Conservation (phyloP, 2,888 invertebrate species). For the Plebejus melissa region DNA sequence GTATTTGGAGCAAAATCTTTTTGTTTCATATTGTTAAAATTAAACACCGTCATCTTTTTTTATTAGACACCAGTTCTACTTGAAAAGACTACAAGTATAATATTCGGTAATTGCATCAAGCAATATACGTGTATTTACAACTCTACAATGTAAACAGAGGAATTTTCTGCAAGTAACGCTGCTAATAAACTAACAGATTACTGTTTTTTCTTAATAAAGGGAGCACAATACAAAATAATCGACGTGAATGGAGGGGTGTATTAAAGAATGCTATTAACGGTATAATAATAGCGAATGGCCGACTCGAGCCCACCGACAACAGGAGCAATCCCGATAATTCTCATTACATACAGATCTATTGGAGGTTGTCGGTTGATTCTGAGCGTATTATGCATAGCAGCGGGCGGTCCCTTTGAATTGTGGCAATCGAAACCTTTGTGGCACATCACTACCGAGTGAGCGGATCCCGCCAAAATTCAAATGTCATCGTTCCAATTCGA, state of each 20-base stretch:
- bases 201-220: constrained; percentile 66
- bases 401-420: constrained; percentile 74
- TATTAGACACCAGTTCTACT: not conserved
- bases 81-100: not conserved
- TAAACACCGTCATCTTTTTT: not conserved
- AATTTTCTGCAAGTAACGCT: constrained; percentile 67
- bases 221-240: constrained; percentile 68
- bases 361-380: constrained; percentile 66
- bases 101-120: not conserved
- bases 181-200: constrained; percentile 72
- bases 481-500: constrained; percentile 83
- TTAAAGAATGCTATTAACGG: constrained; percentile 67
- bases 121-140: constrained; percentile 1
- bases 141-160: constrained; percentile 36
- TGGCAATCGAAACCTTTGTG: constrained; percentile 67
- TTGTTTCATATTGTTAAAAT: not conserved
- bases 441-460: constrained; percentile 65
- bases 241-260: constrained; percentile 64
- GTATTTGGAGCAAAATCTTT: not conserved
- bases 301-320: constrained; percentile 63
- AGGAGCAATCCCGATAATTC: constrained; percentile 76
- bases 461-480: constrained; percentile 76
- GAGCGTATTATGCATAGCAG: constrained; percentile 66
- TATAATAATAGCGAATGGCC: constrained; percentile 54
- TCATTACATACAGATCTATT: constrained; percentile 77